Evolutionary conservation across 2,797 vertebrate species (phyloP).

Genomic region (Smutsia temminckii): DNA sequence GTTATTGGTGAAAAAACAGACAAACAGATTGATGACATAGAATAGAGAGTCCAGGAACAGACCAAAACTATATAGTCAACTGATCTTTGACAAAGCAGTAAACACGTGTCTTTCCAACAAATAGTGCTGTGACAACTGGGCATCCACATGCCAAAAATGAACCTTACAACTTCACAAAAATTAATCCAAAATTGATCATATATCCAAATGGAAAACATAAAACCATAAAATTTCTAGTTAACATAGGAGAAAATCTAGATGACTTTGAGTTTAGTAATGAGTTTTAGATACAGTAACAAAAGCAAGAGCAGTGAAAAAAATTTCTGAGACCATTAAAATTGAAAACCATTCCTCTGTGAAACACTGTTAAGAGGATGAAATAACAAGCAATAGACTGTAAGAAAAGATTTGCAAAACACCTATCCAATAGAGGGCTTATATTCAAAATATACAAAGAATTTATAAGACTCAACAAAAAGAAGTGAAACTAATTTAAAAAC

Average conservation of each 20-base stretch:
- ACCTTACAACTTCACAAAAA: background rate
- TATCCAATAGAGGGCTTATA: background rate
- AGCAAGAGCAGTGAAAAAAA: background rate
- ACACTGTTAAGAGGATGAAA: background rate
- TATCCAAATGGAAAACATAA: background rate
- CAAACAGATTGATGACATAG: background rate
- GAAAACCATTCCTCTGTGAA: background rate
- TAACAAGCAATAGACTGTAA: background rate
- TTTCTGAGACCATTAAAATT: background rate
- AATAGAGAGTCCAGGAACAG: background rate
- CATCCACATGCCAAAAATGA: background rate
- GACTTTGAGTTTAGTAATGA: background rate
- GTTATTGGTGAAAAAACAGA: background rate
- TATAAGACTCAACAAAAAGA: background rate
- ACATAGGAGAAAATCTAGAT: background rate
- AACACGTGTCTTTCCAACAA: background rate
- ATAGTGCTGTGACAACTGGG: background rate
- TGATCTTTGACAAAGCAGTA: background rate
- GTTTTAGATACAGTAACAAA: background rate
- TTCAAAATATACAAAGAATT: background rate
- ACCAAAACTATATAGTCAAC: background rate
- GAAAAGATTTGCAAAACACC: background rate
- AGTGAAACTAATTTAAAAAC: background rate
- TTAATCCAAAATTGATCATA: background rate
- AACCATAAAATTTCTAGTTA: background rate